Percentiles rank a stretch among this genome's conserved stretches.
phyloP scores from a whole-genome alignment of 2,113 vertebrate species.

The Nesoenas mayeri region DNA sequence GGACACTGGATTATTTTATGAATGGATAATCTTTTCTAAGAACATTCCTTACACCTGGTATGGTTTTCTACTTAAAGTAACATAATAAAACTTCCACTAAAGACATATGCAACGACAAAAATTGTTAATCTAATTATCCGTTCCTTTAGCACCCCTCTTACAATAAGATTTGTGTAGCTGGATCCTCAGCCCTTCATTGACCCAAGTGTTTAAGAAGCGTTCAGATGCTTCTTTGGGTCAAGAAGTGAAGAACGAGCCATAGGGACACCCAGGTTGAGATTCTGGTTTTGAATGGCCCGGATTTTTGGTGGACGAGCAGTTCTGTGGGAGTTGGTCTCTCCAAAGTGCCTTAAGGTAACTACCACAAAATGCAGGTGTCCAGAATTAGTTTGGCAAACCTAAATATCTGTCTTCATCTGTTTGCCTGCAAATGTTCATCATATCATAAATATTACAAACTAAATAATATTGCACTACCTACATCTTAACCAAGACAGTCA shows the following conservation, averaged over 20 bases:
- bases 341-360: neutral
- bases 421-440: neutral
- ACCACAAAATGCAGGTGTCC: neutral
- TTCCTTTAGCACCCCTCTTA: neutral
- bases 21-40: neutral
- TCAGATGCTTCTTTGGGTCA: neutral
- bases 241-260: neutral
- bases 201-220: neutral
- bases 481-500: neutral
- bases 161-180: neutral
- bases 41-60: neutral
- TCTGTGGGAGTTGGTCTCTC: neutral
- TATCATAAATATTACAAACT: neutral
- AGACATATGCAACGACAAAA: neutral
- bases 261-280: neutral
- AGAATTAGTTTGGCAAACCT: neutral
- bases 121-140: neutral
- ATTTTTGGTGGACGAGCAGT: neutral
- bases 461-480: neutral
- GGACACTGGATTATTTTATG: neutral
- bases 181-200: neutral
- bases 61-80: neutral
- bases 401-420: neutral
- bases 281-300: neutral
- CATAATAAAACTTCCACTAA: neutral